Conservation (phyloP, 2,888 invertebrate genomes). For the Pycnomerus fuliginosus region DNA sequence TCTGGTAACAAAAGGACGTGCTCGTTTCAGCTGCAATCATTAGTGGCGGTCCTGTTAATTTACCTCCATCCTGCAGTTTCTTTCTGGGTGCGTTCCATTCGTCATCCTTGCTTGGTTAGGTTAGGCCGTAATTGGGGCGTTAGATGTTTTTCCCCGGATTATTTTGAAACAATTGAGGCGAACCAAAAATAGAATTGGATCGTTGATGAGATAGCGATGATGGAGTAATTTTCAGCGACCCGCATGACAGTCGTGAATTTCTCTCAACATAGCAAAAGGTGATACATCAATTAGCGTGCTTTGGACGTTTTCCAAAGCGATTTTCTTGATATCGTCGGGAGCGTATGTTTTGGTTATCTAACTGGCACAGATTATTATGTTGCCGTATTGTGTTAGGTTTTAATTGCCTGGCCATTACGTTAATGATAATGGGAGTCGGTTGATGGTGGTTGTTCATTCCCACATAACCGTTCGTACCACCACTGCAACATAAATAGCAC, state of each 20-base stretch:
- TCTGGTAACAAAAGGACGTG: constrained; percentile 28
- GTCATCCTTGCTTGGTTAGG: constrained; percentile 3
- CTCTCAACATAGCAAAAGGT: constrained; percentile 8
- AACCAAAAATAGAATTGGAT: too few species aligned
- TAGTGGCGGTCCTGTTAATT: constrained; percentile 35
- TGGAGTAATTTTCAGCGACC: constrained; percentile 4
- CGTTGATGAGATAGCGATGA: constrained; percentile 2
- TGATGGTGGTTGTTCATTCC: constrained; percentile 5
- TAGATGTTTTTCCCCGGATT: neutral
- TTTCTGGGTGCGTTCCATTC: constrained; percentile 2
- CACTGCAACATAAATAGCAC: too few species aligned
- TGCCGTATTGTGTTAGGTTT: too few species aligned
- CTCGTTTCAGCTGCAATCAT: constrained; percentile 39
- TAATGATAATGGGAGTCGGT: neutral
- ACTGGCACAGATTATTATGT: too few species aligned
- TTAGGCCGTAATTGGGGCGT: neutral
- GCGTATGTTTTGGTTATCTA: too few species aligned
- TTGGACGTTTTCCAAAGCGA: constrained; percentile 17
- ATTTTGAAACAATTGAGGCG: neutral
- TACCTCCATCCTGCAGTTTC: constrained; percentile 21
- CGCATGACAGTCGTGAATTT: constrained; percentile 11
- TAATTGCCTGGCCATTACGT: neutral
- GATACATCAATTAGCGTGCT: constrained; percentile 20
- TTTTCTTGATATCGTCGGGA: constrained; percentile 7
- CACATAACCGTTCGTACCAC: too few species aligned